Evolutionary conservation across 2,888 invertebrate species (phyloP), one percentile per base, ranked within the genome.

Genomic region (Tromatobia lineatoria): DNA sequence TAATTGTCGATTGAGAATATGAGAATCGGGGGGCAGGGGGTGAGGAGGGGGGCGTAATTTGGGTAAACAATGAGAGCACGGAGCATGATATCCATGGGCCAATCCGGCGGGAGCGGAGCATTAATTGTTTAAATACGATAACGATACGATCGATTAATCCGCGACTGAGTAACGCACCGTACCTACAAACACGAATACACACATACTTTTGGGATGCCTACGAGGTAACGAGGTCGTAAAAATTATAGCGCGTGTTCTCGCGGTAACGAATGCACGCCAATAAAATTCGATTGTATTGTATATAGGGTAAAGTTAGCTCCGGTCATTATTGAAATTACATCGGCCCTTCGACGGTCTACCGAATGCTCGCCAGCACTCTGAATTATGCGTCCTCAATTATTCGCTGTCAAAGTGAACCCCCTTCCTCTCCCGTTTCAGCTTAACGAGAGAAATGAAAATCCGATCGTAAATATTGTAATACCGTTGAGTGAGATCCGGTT

Each of bases 61-160:
- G 66, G 59, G 25, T 52, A 79, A 82, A 82, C 79, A 81, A 78
- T 79, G 84, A 59, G 78, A 79, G 57, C 18, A 11, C 70, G 73
- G 45, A 38, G 42, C 64, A 29, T 77, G 69, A 75, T 78, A 82
- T 64, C 20, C 25, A 15, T 25, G 74, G 52, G n/a, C 47, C 66
- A 69, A 47, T 59, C 61, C 38, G 67, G 69, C 52, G 45, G 18
- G 52, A 25, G 57, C 50, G 80, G 18, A 64, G 57, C 77, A 84
- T 84, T 84, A 84, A 84, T 84, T 84, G 83, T 84, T 84, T 84
- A 80, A 80, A 84, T 78, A 84, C 80, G 83, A 80, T 80, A 84
- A 78, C 80, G 83, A 84, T 84, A 84, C 83, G 83, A 84, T 84
- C 80, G 83, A 84, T 84, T 84, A 84, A 84, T 84, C 83, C 83